Evolutionary conservation across 30 jellyfish, hydroid and myxozoan genomes (phyloP).

Genomic region (Morbakka virulenta): DNA sequence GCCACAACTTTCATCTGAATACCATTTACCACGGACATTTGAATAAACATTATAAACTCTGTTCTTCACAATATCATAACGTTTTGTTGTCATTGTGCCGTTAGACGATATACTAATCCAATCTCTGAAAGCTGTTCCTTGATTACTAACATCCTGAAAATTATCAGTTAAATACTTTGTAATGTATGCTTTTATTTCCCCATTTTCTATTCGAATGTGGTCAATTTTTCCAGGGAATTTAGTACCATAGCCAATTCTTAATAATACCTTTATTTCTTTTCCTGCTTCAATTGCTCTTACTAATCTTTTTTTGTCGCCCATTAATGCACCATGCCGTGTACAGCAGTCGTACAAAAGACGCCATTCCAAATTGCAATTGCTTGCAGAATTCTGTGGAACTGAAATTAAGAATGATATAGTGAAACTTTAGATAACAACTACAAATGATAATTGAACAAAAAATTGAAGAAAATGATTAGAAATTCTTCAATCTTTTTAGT

Average conservation of each 20-base stretch:
- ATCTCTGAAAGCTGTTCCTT: not conserved
- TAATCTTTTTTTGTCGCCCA: not conserved
- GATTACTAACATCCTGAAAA: not conserved
- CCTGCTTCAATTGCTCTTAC: not conserved
- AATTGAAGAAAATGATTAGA: too few species aligned
- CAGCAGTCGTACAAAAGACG: not conserved
- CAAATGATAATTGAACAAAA: too few species aligned
- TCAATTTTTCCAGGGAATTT: not conserved
- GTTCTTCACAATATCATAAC: not conserved
- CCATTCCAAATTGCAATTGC: too few species aligned
- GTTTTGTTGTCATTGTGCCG: not conserved
- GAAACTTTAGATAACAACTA: too few species aligned
- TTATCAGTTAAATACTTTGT: not conserved
- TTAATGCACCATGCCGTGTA: not conserved
- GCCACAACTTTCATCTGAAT: not conserved
- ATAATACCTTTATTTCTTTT: not conserved
- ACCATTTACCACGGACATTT: not conserved
- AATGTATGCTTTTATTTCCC: not conserved
- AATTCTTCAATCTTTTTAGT: too few species aligned
- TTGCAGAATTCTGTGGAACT: too few species aligned
- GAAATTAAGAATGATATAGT: too few species aligned
- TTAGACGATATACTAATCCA: not conserved
- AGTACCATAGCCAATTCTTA: not conserved
- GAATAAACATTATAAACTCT: not conserved
- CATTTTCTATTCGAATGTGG: not conserved